Evolutionary conservation across 2,888 invertebrate genomes (phyloP).

Genomic region (Electrophaes corylata): DNA sequence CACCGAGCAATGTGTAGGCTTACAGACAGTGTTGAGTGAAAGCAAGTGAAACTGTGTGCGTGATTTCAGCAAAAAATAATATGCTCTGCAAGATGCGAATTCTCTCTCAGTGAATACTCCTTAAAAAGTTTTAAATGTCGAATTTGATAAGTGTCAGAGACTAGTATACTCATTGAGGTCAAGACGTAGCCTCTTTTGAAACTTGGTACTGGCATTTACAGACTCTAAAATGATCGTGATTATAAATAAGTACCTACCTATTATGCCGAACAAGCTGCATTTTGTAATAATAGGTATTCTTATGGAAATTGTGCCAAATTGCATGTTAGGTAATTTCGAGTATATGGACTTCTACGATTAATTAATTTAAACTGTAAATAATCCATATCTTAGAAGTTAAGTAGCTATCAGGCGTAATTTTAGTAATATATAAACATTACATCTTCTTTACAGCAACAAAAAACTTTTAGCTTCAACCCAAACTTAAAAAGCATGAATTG

Average conservation of each 20-base stretch:
- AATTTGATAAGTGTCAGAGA: background rate
- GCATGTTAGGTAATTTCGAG: constrained; percentile 18
- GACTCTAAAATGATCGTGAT: background rate
- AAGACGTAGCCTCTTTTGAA: background rate
- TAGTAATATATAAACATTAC: no score
- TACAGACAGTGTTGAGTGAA: constrained; percentile 19
- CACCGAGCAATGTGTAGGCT: constrained; percentile 77
- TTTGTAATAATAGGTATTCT: constrained; percentile 9
- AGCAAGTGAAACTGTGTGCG: background rate
- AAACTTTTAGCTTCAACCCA: no score
- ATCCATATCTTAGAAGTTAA: constrained; percentile 38
- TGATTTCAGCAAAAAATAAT: background rate
- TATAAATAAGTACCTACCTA: background rate
- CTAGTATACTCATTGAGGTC: background rate
- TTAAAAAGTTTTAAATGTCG: background rate
- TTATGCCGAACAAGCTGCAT: constrained; percentile 11
- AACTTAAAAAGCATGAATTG: no score
- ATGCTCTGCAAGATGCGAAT: background rate
- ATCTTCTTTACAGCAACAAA: no score
- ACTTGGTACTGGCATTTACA: background rate
- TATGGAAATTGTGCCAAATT: constrained; percentile 20
- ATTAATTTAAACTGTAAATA: constrained; percentile 35
- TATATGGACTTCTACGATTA: constrained; percentile 12
- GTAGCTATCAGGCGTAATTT: constrained; percentile 26
- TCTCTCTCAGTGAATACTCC: background rate